phyloP scores from a whole-genome alignment of 2,888 invertebrate species.

The Caenorhabditis japonica region DNA sequence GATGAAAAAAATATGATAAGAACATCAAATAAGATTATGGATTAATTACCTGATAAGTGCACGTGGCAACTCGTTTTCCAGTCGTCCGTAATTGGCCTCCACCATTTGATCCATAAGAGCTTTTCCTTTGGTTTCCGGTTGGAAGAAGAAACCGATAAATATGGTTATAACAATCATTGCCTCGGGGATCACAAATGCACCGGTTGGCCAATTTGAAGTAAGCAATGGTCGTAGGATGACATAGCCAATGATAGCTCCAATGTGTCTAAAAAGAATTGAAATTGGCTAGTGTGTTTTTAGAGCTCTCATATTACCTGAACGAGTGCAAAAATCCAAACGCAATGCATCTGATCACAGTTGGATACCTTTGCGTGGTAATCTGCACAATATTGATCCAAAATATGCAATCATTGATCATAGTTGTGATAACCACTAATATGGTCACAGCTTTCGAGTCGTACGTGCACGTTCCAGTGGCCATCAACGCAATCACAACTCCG shows the following conservation, averaged over 20 bases:
- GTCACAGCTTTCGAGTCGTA: conserved; percentile 55
- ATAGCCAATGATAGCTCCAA: conserved; percentile 70
- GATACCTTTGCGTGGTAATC: conserved; percentile 72
- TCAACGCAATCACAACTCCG: conserved; percentile 61
- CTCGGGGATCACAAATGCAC: conserved; percentile 70
- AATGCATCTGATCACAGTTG: conserved; percentile 73
- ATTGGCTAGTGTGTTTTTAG: background rate
- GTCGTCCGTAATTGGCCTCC: conserved; percentile 68
- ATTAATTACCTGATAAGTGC: conserved; percentile 65
- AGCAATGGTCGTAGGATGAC: conserved; percentile 69
- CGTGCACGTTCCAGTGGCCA: conserved; percentile 56
- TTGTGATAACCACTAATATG: conserved; percentile 62
- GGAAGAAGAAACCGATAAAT: conserved; percentile 69
- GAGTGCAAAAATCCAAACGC: conserved; percentile 74
- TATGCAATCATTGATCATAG: conserved; percentile 73
- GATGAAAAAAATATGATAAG: background rate
- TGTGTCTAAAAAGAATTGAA: conserved; percentile 61
- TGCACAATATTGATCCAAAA: conserved; percentile 75
- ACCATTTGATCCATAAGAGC: conserved; percentile 74
- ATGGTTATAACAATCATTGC: conserved; percentile 67
- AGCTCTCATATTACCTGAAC: conserved; percentile 51
- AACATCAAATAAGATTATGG: background rate
- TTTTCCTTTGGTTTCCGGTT: conserved; percentile 71
- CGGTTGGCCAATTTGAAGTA: conserved; percentile 56
- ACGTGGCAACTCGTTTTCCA: conserved; percentile 69